Percentiles rank a stretch among this genome's conserved stretches.
Conservation (phyloP, 2,113 vertebrate species). For the Melanostigma gelatinosum region DNA sequence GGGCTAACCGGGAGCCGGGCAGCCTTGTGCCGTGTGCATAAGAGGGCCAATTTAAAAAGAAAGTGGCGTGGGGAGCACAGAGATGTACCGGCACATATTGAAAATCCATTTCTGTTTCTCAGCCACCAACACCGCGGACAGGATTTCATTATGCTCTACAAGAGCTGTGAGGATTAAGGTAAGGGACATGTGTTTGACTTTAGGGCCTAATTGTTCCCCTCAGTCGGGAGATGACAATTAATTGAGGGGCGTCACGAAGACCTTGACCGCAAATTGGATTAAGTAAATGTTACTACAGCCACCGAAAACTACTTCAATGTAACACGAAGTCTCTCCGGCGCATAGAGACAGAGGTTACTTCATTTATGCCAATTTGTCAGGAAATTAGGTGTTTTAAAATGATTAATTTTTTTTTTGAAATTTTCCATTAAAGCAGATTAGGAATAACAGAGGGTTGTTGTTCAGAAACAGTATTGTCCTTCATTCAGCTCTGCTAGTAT, state of each 20-base stretch:
- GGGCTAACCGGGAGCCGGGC: slow-evolving; percentile 53
- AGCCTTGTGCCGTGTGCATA: slow-evolving; percentile 59
- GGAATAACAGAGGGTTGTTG: slow-evolving; percentile 58
- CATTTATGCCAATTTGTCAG: slow-evolving; percentile 71
- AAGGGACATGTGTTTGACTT: slow-evolving; percentile 74
- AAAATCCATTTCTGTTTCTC: slow-evolving; percentile 82
- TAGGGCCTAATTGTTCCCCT: slow-evolving; percentile 76
- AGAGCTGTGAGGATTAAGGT: slow-evolving; percentile 58
- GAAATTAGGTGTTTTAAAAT: slow-evolving; percentile 68
- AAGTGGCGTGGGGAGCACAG: slow-evolving; percentile 46
- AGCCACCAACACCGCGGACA: slow-evolving; percentile 36
- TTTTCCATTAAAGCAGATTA: slow-evolving; percentile 64
- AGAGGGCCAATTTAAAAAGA: slow-evolving; percentile 69
- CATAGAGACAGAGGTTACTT: slow-evolving; percentile 62
- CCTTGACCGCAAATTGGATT: slow-evolving; percentile 80
- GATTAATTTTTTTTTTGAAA: slow-evolving; percentile 67
- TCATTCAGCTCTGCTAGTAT: slow-evolving; percentile 42
- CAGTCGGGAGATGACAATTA: slow-evolving; percentile 80
- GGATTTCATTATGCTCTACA: slow-evolving; percentile 68
- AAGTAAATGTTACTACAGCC: slow-evolving; percentile 73
- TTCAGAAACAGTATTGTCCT: slow-evolving; percentile 52
- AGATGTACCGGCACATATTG: slow-evolving; percentile 72
- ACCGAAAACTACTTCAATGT: slow-evolving; percentile 61
- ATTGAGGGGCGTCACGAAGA: slow-evolving; percentile 73
- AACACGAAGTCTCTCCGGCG: slow-evolving; percentile 57